A percentile compares a stretch with the other conserved stretches of the same genome.
These are phyloP conservation scores for Nannobrachium achirus DNA, from an alignment of 2,113 vertebrate species.

Conservation along the genomic window DNA sequence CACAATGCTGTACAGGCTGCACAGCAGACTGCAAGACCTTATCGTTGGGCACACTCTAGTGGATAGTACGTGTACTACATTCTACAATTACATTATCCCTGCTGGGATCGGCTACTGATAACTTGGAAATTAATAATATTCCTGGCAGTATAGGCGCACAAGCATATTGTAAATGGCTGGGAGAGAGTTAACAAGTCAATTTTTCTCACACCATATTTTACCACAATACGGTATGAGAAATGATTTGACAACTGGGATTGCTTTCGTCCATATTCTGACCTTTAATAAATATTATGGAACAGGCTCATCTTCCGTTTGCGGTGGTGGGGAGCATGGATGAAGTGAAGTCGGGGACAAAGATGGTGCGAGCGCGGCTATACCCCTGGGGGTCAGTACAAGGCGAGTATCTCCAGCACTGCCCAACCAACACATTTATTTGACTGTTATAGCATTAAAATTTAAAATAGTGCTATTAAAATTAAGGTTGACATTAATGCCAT, in stretches of 20 bases:
- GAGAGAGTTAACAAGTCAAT: too few relatives aligned
- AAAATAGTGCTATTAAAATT: background rate
- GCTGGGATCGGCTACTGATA: too few relatives aligned
- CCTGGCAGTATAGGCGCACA: too few relatives aligned
- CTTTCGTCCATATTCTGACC: background rate
- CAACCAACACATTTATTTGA: constrained; percentile 1
- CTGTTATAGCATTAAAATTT: constrained; percentile 1
- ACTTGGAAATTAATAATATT: too few relatives aligned
- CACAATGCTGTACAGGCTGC: too few relatives aligned
- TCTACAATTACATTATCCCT: too few relatives aligned
- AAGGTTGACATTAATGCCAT: background rate
- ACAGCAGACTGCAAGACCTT: too few relatives aligned
- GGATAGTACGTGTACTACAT: too few relatives aligned
- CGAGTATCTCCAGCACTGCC: constrained; percentile 68
- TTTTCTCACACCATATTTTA: too few relatives aligned
- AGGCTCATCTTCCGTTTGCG: constrained; percentile 95
- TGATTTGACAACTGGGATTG: background rate
- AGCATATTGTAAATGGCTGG: too few relatives aligned
- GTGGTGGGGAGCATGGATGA: constrained; percentile 95
- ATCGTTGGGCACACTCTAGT: too few relatives aligned
- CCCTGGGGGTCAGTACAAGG: constrained; percentile 97
- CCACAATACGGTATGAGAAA: too few relatives aligned
- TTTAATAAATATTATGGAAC: constrained; percentile 42
- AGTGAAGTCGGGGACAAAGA: constrained; percentile 93
- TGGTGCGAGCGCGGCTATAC: constrained; percentile 93